These are phyloP conservation scores for Bradypus variegatus DNA, from an alignment of 2,797 vertebrate genomes.

Conservation along the genomic window DNA sequence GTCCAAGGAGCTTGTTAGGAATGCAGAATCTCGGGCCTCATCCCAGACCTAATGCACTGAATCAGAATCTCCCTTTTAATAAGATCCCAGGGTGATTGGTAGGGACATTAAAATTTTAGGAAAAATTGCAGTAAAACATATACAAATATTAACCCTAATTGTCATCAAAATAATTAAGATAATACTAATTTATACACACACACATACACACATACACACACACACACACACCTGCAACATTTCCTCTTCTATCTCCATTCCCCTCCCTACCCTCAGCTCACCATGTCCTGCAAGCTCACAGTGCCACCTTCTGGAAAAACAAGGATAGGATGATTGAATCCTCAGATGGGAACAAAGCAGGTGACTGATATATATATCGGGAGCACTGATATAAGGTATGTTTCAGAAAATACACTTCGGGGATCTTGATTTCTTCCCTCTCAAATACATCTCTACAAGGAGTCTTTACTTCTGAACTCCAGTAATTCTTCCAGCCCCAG, in stretches of 20 bases:
- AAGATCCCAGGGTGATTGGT: neutral
- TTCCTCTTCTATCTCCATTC: neutral
- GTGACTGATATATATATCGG: no score
- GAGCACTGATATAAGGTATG: neutral
- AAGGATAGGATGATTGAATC: neutral
- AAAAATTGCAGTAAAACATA: slow-evolving; percentile 6
- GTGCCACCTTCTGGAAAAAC: slow-evolving; percentile 54
- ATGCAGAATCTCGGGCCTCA: neutral
- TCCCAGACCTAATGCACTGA: neutral
- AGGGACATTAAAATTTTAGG: neutral
- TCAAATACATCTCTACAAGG: neutral
- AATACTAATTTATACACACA: neutral
- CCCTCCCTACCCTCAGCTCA: neutral
- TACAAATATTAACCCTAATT: slow-evolving; percentile 1
- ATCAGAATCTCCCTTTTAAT: neutral
- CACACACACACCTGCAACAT: neutral
- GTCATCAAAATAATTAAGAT: slow-evolving; percentile 1
- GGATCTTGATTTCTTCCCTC: neutral
- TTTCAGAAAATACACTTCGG: neutral
- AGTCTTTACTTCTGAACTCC: neutral
- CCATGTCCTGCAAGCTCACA: slow-evolving; percentile 31
- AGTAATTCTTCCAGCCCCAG: neutral
- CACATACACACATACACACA: neutral
- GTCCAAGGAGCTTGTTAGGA: neutral
- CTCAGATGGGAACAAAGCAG: neutral